Evolutionary conservation across 2,113 vertebrate species (phyloP).

Genomic region (Casuarius casuarius): DNA sequence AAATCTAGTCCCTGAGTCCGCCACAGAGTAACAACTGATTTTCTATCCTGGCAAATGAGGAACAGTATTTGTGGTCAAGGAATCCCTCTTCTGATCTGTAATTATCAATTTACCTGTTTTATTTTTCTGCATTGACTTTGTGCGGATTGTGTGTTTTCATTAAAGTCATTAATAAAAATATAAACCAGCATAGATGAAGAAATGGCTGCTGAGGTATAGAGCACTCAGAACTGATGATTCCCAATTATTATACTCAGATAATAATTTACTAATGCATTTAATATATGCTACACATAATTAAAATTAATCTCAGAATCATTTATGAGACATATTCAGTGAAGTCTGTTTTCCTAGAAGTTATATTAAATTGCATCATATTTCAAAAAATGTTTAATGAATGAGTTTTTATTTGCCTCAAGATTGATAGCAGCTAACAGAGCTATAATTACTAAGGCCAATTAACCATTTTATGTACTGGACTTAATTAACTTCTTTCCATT

Average conservation of each 20-base stretch:
- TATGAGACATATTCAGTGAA: not conserved
- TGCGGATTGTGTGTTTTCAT: not conserved
- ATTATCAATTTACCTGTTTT: not conserved
- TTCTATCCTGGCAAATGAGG: not conserved
- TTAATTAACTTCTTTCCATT: conserved; percentile 35
- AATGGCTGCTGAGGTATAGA: not conserved
- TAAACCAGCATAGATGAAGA: not conserved
- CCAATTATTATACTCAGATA: not conserved
- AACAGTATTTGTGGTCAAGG: not conserved
- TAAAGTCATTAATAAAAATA: not conserved
- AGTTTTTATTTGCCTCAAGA: not conserved
- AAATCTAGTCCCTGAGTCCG: not conserved
- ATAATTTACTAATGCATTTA: not conserved
- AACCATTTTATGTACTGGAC: not conserved
- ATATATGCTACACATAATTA: not conserved
- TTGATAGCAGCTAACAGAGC: not conserved
- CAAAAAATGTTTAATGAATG: not conserved
- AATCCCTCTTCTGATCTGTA: not conserved
- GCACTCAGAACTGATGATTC: not conserved
- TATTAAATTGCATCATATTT: not conserved
- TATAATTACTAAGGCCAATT: not conserved
- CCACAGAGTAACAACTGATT: not conserved
- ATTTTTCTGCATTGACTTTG: not conserved
- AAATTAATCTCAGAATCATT: not conserved
- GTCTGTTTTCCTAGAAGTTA: not conserved